Evolutionary conservation across 2,113 vertebrate species (phyloP).

Genomic region (Erythrolamprus reginae): DNA sequence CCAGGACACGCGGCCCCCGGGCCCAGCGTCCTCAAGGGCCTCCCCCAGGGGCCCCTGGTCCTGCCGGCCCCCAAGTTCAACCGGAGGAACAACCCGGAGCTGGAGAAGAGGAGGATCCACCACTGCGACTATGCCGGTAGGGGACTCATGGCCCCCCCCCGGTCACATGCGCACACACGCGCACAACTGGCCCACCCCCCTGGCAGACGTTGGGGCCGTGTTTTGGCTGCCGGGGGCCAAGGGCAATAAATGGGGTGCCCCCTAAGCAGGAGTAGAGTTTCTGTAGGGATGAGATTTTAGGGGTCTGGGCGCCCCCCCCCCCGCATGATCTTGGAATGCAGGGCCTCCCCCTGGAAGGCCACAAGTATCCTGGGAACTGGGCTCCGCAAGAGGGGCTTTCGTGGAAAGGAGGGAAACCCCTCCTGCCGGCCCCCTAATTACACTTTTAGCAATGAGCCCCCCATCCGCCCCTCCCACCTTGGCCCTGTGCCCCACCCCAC

Average conservation of each 20-base stretch:
- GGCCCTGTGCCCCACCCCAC: neutral
- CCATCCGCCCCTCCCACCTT: neutral
- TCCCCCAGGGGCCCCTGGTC: constrained; percentile 72
- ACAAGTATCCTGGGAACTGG: neutral
- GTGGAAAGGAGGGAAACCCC: neutral
- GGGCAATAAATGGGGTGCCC: neutral
- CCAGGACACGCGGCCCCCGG: constrained; percentile 62
- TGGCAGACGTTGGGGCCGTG: neutral
- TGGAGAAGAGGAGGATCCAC: constrained; percentile 90
- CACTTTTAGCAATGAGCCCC: too few relatives aligned
- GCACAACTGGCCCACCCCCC: too few relatives aligned
- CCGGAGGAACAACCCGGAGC: constrained; percentile 85
- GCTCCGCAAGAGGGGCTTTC: neutral
- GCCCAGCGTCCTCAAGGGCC: constrained; percentile 64
- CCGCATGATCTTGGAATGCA: neutral
- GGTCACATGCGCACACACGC: too few relatives aligned
- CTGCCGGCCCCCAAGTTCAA: constrained; percentile 84
- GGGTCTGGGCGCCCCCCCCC: too few relatives aligned
- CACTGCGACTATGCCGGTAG: constrained; percentile 84
- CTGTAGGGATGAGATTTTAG: neutral
- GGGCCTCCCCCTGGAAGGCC: neutral
- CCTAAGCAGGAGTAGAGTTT: neutral
- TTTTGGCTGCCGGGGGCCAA: neutral
- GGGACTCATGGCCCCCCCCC: too few relatives aligned
- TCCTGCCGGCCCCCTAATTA: neutral